Conservation (phyloP, 2,113 vertebrate genomes). For the Neopipo cinnamomea region DNA sequence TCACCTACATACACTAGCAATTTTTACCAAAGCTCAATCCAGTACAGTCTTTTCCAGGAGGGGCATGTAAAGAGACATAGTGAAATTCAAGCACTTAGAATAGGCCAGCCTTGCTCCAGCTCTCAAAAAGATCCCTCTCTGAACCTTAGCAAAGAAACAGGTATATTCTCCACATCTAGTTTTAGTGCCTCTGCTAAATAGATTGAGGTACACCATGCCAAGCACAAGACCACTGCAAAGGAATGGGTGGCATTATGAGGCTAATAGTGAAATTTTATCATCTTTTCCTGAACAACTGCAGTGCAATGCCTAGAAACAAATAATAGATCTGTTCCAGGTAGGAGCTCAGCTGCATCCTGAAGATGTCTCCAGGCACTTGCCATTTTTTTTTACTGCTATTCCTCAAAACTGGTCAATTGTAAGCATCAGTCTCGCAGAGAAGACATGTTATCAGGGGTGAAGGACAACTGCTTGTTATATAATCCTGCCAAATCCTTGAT, state of each 20-base stretch:
- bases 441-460: background rate
- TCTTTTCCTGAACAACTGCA: background rate
- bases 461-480: constrained; percentile 30
- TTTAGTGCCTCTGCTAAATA: background rate
- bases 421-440: background rate
- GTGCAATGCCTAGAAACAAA: background rate
- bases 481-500: constrained; percentile 34
- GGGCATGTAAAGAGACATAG: background rate
- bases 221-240: background rate
- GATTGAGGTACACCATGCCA: fast-evolving
- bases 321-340: background rate
- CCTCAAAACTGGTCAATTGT: background rate
- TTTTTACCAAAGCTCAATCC: background rate
- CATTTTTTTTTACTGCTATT: background rate
- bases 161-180: background rate
- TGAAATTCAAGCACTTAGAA: background rate
- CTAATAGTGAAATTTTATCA: background rate
- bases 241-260: background rate
- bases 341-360: background rate
- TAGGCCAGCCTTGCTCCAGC: background rate
- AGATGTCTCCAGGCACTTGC: background rate
- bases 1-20: background rate
- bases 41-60: background rate
- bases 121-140: background rate
- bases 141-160: background rate